Evolutionary conservation across 2,888 invertebrate genomes (phyloP).

Genomic region (Anagyrus pseudococci): DNA sequence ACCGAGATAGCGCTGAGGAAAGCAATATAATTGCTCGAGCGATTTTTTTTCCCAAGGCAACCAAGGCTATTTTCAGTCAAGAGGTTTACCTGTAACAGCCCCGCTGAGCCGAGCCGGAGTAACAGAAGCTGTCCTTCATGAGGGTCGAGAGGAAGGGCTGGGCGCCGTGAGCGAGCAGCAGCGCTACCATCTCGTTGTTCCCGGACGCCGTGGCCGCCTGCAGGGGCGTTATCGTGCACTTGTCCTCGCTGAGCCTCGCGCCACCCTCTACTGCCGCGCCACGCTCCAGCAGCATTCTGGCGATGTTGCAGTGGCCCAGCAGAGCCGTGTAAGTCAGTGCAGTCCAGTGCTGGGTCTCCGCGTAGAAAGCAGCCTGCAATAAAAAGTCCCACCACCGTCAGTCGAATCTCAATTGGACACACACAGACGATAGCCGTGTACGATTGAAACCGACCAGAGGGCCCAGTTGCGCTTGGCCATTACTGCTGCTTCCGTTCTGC

Average conservation of each 20-base stretch:
- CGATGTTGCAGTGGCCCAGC: slow-evolving; percentile 65
- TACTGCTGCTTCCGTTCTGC: too few species aligned
- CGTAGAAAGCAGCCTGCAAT: slow-evolving; percentile 48
- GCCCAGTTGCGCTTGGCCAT: too few species aligned
- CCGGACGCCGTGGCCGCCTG: slow-evolving; percentile 87
- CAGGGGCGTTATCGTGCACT: slow-evolving; percentile 85
- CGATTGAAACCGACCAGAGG: too few species aligned
- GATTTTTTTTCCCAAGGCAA: not conserved
- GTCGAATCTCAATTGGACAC: too few species aligned
- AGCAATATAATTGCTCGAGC: not conserved
- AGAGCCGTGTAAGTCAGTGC: slow-evolving; percentile 84
- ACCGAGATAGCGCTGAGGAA: slow-evolving; percentile 80
- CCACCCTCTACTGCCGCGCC: slow-evolving; percentile 89
- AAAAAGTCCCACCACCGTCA: too few species aligned
- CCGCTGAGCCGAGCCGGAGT: slow-evolving; percentile 84
- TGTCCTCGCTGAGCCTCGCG: slow-evolving; percentile 81
- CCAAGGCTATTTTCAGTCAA: not conserved
- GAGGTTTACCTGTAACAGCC: slow-evolving; percentile 75
- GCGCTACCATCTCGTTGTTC: slow-evolving; percentile 78
- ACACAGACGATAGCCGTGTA: too few species aligned
- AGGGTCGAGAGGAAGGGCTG: slow-evolving; percentile 88
- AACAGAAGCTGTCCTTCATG: slow-evolving; percentile 82
- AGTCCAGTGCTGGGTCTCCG: slow-evolving; percentile 84
- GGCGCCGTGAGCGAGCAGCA: slow-evolving; percentile 81
- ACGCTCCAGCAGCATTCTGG: slow-evolving; percentile 74